Conservation (phyloP, 2,113 vertebrate genomes). For the Myocastor coypus region DNA sequence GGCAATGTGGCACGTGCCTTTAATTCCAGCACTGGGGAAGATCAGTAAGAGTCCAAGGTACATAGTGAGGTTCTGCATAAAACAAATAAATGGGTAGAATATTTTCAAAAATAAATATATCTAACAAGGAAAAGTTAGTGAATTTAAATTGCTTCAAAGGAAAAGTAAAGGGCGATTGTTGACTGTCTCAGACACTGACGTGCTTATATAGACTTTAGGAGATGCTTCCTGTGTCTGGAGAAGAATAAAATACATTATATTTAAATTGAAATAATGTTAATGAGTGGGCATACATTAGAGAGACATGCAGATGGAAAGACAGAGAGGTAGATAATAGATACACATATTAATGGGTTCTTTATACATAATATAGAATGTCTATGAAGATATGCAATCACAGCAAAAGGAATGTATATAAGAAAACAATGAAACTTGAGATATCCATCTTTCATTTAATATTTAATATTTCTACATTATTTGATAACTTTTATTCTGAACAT, state of each 20-base stretch:
- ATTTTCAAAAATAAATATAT: too few relatives aligned
- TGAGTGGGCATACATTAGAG: neutral
- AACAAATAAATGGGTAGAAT: neutral
- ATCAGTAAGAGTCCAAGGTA: too few relatives aligned
- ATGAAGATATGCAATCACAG: neutral
- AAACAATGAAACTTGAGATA: neutral
- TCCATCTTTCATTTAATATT: neutral
- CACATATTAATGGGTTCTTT: neutral
- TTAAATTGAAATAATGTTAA: slow-evolving; percentile 23
- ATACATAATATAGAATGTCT: neutral
- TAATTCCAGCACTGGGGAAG: too few relatives aligned
- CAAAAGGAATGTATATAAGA: neutral
- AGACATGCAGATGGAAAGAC: neutral
- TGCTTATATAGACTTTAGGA: neutral
- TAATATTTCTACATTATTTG: neutral
- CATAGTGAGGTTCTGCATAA: neutral
- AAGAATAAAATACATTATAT: neutral
- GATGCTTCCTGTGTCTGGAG: neutral
- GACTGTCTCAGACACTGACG: neutral
- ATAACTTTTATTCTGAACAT: neutral
- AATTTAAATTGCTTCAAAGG: neutral
- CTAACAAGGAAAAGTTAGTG: slow-evolving; percentile 1
- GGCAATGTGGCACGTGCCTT: too few relatives aligned
- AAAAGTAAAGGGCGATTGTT: slow-evolving; percentile 5
- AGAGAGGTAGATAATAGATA: neutral